Conservation (phyloP, 2,888 invertebrate genomes). For the Glyphotaelius pellucidus region DNA sequence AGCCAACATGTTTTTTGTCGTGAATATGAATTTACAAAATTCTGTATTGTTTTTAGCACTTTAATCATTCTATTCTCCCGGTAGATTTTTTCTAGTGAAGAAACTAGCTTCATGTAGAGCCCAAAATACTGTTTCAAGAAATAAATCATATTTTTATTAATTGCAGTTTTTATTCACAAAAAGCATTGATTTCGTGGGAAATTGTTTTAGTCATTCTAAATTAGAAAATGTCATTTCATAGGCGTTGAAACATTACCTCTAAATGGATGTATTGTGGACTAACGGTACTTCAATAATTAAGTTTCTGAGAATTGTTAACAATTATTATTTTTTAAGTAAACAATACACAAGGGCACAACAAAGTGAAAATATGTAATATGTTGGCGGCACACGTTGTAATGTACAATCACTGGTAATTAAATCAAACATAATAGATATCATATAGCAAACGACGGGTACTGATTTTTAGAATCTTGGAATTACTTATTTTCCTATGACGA, state of each 20-base stretch:
- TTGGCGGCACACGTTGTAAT: background rate
- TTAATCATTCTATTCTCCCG: too few relatives aligned
- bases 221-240: background rate
- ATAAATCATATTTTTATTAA: background rate
- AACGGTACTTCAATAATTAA: slow-evolving; percentile 8
- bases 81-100: background rate
- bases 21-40: background rate
- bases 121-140: background rate
- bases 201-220: background rate
- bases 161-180: background rate
- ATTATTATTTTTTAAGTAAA: background rate
- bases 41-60: background rate
- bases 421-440: background rate
- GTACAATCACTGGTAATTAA: background rate
- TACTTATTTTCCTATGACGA: slow-evolving; percentile 41
- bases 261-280: background rate
- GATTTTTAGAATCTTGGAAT: background rate
- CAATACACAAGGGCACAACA: background rate
- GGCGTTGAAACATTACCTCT: background rate
- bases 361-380: background rate
- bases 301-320: slow-evolving; percentile 49
- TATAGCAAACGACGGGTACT: background rate
- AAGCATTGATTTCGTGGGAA: too few relatives aligned
- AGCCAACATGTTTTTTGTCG: too few relatives aligned
- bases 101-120: background rate